Percentiles rank a stretch among this genome's conserved stretches.
Conservation (phyloP, 2,888 invertebrate genomes). For the Phasia obesa region DNA sequence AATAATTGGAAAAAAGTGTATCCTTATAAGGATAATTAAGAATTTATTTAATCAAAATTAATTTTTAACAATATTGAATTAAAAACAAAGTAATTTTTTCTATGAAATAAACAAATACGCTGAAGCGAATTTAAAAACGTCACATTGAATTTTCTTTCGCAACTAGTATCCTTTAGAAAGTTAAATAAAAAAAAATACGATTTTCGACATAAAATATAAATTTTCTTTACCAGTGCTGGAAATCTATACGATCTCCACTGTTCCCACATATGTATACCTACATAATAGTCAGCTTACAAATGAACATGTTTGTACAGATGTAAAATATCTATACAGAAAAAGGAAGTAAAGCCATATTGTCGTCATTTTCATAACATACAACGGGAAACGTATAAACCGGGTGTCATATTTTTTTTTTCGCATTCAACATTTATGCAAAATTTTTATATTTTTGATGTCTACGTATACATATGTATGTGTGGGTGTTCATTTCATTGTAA, state of each 20-base stretch:
- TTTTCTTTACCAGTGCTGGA: no score
- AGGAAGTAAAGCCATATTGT: constrained; percentile 68
- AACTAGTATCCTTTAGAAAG: no score
- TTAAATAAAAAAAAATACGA: no score
- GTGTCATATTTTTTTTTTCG: constrained; percentile 51
- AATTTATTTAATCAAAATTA: no score
- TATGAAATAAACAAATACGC: no score
- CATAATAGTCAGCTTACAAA: not conserved
- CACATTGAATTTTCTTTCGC: no score
- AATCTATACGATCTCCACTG: no score
- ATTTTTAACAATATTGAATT: no score
- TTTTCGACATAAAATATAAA: no score
- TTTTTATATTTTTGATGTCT: not conserved
- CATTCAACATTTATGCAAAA: constrained; percentile 38
- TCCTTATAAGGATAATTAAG: not conserved
- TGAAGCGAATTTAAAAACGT: no score
- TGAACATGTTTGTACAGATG: constrained; percentile 18
- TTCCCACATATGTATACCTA: not conserved
- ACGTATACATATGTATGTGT: not conserved
- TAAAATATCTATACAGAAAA: constrained; percentile 39
- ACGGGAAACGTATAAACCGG: constrained; percentile 67
- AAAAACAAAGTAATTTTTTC: no score
- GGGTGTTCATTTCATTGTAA: not conserved
- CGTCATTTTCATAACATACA: constrained; percentile 64
- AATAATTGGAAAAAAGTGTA: not conserved